phyloP scores from a whole-genome alignment of 2,888 invertebrate species.

The Phrixothrix hirtus region DNA sequence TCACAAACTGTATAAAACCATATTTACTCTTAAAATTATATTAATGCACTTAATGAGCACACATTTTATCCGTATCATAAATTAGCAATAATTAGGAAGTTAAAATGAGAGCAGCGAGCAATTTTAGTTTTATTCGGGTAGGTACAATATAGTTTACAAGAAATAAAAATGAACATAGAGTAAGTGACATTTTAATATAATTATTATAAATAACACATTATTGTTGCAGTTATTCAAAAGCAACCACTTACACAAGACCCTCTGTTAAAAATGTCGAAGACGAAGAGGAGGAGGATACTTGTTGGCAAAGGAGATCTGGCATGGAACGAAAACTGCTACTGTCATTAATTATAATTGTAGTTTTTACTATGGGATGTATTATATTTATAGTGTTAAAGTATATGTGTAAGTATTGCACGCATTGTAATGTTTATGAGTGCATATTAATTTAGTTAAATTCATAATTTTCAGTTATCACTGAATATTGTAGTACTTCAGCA shows the following conservation, averaged over 20 bases:
- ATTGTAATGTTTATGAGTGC: too few species aligned
- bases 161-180: conserved; percentile 1
- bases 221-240: not conserved
- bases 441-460: not conserved
- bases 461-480: not conserved
- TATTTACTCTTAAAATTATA: not conserved
- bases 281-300: conserved; percentile 7
- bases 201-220: too few species aligned
- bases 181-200: not conserved
- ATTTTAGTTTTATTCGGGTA: not conserved
- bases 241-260: not conserved
- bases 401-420: conserved; percentile 4
- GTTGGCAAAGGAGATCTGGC: conserved; percentile 7
- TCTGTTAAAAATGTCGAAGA: not conserved
- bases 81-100: conserved; percentile 11
- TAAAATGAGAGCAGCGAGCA: not conserved
- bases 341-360: not conserved
- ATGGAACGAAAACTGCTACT: conserved; percentile 9
- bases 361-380: conserved; percentile 1
- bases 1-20: not conserved
- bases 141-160: not conserved
- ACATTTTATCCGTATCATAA: not conserved
- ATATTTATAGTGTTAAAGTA: not conserved
- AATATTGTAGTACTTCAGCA: not conserved
- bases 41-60: conserved; percentile 1